Evolutionary conservation across 1,140 invertebrate genomes (phyloP).

Genomic region (Euwallacea similis): DNA sequence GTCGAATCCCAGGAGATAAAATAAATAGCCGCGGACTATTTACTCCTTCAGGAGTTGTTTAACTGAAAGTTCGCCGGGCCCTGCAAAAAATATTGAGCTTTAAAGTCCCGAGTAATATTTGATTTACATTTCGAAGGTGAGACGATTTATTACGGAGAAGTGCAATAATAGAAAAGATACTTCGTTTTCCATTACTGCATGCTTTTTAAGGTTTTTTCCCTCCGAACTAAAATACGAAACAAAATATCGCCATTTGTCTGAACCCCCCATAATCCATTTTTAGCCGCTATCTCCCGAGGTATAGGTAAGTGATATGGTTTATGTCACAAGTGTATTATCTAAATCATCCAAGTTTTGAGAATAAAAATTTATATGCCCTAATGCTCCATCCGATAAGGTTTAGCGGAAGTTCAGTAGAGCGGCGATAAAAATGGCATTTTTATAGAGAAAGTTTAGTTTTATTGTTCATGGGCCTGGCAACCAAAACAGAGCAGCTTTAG

Average conservation of each 20-base stretch:
- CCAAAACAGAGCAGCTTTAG: not conserved
- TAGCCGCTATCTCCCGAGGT: not conserved
- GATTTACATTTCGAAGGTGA: not conserved
- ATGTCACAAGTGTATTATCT: constrained; percentile 17
- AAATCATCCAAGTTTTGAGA: constrained; percentile 24
- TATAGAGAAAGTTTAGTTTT: constrained; percentile 20
- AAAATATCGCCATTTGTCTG: too few relatives aligned
- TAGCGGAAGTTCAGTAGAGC: constrained; percentile 11
- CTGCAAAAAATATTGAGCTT: not conserved
- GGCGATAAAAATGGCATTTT: constrained; percentile 24
- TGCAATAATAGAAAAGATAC: too few relatives aligned
- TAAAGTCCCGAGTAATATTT: not conserved
- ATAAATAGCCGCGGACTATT: not conserved
- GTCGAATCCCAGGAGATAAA: too few relatives aligned
- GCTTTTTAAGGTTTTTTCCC: too few relatives aligned
- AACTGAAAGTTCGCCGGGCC: not conserved
- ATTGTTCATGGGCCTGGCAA: constrained; percentile 13
- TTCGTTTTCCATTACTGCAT: too few relatives aligned
- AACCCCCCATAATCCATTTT: not conserved
- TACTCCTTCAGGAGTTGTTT: not conserved
- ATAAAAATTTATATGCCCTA: constrained; percentile 26
- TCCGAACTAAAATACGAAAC: too few relatives aligned
- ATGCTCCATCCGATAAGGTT: constrained; percentile 24
- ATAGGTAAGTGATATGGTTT: constrained; percentile 12
- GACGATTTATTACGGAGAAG: too few relatives aligned